phyloP scores from a whole-genome alignment of 2,888 invertebrate genomes.

The Melieria crassipennis region DNA sequence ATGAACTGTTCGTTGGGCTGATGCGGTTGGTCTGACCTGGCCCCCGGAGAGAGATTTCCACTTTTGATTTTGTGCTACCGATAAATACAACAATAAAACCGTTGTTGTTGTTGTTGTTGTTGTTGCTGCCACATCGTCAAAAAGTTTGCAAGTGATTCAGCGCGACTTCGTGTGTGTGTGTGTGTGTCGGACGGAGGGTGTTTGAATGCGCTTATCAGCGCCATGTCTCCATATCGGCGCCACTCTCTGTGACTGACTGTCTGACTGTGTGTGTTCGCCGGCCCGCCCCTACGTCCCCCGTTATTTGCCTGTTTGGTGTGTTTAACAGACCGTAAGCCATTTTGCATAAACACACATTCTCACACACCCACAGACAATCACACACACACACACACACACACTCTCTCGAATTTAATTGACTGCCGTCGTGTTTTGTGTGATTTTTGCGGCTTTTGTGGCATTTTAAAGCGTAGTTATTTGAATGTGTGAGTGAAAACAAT shows the following conservation, averaged over 20 bases:
- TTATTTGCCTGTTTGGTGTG: constrained; percentile 42
- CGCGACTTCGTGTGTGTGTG: neutral
- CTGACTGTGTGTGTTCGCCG: constrained; percentile 42
- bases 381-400: constrained; percentile 29
- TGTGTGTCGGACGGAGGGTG: neutral
- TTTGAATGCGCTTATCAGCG: constrained; percentile 18
- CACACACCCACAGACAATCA: constrained; percentile 36
- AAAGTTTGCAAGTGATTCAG: constrained; percentile 21
- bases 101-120: neutral
- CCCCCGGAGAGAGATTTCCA: neutral
- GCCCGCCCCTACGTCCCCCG: neutral
- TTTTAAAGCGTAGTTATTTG: constrained; percentile 53
- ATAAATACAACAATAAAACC: constrained; percentile 9
- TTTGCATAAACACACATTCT: constrained; percentile 46
- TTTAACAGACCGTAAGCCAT: constrained; percentile 60
- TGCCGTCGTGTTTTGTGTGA: constrained; percentile 46
- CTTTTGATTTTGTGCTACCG: constrained; percentile 8
- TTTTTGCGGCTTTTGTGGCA: constrained; percentile 57
- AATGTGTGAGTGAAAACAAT: neutral
- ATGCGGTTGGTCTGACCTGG: no score
- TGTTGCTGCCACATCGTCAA: constrained; percentile 7
- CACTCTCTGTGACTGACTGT: constrained; percentile 42
- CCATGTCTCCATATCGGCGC: constrained; percentile 35
- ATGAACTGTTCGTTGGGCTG: constrained; percentile 23
- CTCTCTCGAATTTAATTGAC: constrained; percentile 41